Evolutionary conservation across 1,140 invertebrate genomes (phyloP), one percentile per base, ranked within the genome.

Genomic region (Ceratina calcarata): DNA sequence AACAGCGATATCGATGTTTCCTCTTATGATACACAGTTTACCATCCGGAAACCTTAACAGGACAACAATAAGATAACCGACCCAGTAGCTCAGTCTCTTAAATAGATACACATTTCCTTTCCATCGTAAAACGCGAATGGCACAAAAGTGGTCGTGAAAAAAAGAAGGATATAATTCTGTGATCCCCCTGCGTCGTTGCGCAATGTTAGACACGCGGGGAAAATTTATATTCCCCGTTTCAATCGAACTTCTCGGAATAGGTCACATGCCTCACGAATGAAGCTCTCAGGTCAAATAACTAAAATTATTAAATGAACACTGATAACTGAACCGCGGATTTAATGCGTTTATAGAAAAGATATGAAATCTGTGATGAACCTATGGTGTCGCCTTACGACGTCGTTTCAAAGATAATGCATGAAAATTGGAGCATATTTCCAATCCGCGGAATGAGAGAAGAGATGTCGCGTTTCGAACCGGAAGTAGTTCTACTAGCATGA

Each of bases 401-500:
- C 37, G 37, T 45, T 10, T 6, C 10, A 15, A n/a, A 27, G 10
- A 53, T 71, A 78, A 78, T 58, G 24, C 45, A 22, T 4, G 32
- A 45, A 57, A 75, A 58, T 57, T 16, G 15, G 15, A 7, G 0
- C 18, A 55, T 32, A n/a, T 51, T 22, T 51, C 18, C 51, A 8
- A 27, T 80, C 80, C 53, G 37, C 64, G 60, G 58, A 83, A 83
- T 70, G n/a, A 45, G 51, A 32, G 24, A 13, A 12, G 53, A 67
- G 0, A n/a, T n/a, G n/a, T n/a, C 16, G 58, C 15, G 27, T 62
- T 70, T n/a, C 20, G 13, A 16, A 67, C 71, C 27, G 82, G 67
- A 81, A 81, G 69, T 53, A 67, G 37, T 45, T 13, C 12, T 16
- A 24, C 15, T 12, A 6, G 22, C 16, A 13, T 82, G 83, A 86